phyloP scores from a whole-genome alignment of 2,113 vertebrate species.

The Clarias magur region DNA sequence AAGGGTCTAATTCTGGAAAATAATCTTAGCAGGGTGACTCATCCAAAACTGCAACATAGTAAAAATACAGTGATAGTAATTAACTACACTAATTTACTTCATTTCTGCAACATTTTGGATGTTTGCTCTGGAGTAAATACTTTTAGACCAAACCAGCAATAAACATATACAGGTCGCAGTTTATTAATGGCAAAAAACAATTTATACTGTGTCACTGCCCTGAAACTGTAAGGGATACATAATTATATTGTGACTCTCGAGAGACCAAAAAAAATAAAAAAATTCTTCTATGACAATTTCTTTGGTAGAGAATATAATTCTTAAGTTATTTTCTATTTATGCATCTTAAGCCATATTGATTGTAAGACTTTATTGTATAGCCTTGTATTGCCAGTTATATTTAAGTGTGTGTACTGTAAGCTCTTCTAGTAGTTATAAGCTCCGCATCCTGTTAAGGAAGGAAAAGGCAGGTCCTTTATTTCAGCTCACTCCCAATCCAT shows the following conservation, averaged over 20 bases:
- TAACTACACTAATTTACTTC: not conserved
- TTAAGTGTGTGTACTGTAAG: not conserved
- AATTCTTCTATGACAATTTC: not conserved
- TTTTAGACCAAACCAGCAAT: not conserved
- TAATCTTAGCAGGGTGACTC: not conserved
- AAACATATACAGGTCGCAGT: not conserved
- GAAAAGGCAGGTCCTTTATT: conserved; percentile 23
- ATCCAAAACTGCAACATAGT: not conserved
- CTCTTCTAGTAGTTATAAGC: not conserved
- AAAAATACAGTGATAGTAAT: not conserved
- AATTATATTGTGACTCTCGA: not conserved
- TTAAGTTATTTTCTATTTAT: not conserved
- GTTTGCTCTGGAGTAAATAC: not conserved
- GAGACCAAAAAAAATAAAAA: not conserved
- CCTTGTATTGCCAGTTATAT: not conserved
- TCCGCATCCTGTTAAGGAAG: conserved; percentile 16
- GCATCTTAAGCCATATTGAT: not conserved
- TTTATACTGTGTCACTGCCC: not conserved
- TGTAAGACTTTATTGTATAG: not conserved
- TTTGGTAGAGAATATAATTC: not conserved
- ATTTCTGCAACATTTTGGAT: not conserved
- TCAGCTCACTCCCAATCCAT: conserved; percentile 12
- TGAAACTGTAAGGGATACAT: too few relatives aligned
- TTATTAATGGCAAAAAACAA: not conserved
- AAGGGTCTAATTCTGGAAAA: not conserved